phyloP scores from a whole-genome alignment of 2,797 vertebrate genomes.

The Liasis olivaceus region DNA sequence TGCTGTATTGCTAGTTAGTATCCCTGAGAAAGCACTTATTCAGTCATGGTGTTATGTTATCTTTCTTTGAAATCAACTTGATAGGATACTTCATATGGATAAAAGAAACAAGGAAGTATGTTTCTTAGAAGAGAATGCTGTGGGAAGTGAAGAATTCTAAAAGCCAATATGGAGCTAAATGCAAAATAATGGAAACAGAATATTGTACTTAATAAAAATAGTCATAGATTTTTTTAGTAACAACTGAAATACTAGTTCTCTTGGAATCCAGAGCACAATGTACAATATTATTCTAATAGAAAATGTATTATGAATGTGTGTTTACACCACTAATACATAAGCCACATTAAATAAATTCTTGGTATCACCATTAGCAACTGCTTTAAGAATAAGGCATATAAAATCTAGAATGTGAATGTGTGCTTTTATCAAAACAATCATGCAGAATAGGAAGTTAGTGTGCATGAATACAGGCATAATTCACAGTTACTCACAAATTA shows the following conservation, averaged over 20 bases:
- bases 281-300: background rate
- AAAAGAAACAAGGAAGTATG: too few species aligned
- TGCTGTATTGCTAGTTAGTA: background rate
- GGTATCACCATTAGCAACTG: slow-evolving; percentile 23
- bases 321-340: background rate
- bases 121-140: slow-evolving; percentile 6
- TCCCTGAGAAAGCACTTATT: background rate
- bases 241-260: background rate
- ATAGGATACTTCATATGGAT: background rate
- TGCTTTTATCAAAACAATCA: slow-evolving; percentile 30
- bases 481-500: slow-evolving; percentile 50
- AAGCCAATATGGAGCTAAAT: background rate
- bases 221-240: background rate
- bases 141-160: background rate
- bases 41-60: background rate
- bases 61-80: accelerated
- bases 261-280: background rate
- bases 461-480: slow-evolving; percentile 59
- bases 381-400: slow-evolving; percentile 14
- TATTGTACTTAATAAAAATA: background rate
- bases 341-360: slow-evolving; percentile 22
- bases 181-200: background rate
- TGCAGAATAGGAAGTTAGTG: background rate
- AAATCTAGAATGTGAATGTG: slow-evolving; percentile 35
- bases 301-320: background rate